A percentile compares a stretch with the other conserved stretches of the same genome.
Conservation (phyloP, 2,113 vertebrate species). For the Chaetodon trifascialis region DNA sequence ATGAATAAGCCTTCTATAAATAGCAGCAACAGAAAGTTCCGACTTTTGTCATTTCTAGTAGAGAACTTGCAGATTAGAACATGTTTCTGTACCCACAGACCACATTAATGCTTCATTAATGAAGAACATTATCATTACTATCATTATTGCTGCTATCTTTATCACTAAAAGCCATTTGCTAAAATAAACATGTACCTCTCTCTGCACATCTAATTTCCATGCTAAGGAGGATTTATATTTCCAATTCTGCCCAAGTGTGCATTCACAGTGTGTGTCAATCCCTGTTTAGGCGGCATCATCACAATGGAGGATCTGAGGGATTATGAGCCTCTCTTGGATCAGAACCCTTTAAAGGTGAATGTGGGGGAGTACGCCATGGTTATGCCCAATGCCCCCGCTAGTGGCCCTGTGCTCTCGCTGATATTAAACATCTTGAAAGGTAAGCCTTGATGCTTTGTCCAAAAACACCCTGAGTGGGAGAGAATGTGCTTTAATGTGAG, state of each 20-base stretch:
- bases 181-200: conserved; percentile 4
- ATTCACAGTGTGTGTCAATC: conserved; percentile 53
- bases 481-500: conserved; percentile 51
- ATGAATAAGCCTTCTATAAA: not conserved
- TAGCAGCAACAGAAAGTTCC: not conserved
- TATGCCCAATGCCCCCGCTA: conserved; percentile 88
- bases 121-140: not conserved
- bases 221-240: conserved; percentile 46
- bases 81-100: not conserved
- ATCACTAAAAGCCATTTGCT: not conserved
- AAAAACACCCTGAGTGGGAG: conserved; percentile 66
- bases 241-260: conserved; percentile 39
- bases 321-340: conserved; percentile 86
- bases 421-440: conserved; percentile 95
- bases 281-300: conserved; percentile 91
- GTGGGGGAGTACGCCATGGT: conserved; percentile 88
- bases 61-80: not conserved
- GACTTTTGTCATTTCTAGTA: not conserved
- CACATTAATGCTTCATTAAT: not conserved
- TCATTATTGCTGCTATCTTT: not conserved
- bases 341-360: conserved; percentile 83
- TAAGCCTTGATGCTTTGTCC: conserved; percentile 75
- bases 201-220: conserved; percentile 50
- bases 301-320: conserved; percentile 89
- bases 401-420: conserved; percentile 92